Conservation (phyloP, 2,888 invertebrate species). For the Cataglyphis livida region DNA sequence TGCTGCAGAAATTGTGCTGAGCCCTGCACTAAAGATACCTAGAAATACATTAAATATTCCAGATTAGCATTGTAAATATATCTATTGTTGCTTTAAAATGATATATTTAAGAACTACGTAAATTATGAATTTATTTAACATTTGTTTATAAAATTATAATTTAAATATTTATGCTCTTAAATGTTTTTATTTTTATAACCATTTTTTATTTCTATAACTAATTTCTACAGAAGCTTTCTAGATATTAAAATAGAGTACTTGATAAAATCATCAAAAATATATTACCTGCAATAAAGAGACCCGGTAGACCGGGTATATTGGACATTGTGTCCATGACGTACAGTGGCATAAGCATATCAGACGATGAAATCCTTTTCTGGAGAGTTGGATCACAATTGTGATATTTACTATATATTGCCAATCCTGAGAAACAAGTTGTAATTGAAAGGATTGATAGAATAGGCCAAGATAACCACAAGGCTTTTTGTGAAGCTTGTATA, state of each 20-base stretch:
- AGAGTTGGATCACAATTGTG: slow-evolving; percentile 92
- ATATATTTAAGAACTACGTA: neutral
- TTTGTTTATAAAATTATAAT: neutral
- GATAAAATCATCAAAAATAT: neutral
- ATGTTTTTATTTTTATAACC: neutral
- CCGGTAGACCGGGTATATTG: slow-evolving; percentile 92
- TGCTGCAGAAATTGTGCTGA: slow-evolving; percentile 96
- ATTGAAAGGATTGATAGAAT: slow-evolving; percentile 91
- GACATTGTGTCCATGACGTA: slow-evolving; percentile 93
- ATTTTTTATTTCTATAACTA: neutral
- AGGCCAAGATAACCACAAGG: slow-evolving; percentile 94
- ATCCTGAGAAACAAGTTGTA: slow-evolving; percentile 89
- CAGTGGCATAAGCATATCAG: slow-evolving; percentile 93
- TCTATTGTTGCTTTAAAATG: neutral
- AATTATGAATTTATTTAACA: neutral
- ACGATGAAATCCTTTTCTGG: slow-evolving; percentile 88
- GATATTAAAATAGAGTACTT: neutral
- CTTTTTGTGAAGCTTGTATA: slow-evolving; percentile 89
- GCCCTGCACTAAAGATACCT: slow-evolving; percentile 95
- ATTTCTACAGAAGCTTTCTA: neutral
- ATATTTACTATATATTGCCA: slow-evolving; percentile 95
- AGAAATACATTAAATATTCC: neutral
- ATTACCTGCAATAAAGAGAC: slow-evolving; percentile 93
- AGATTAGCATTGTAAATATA: neutral
- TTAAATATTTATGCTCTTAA: neutral